These are phyloP conservation scores for Carcina quercana DNA, from an alignment of 2,888 invertebrate genomes.

Conservation along the genomic window DNA sequence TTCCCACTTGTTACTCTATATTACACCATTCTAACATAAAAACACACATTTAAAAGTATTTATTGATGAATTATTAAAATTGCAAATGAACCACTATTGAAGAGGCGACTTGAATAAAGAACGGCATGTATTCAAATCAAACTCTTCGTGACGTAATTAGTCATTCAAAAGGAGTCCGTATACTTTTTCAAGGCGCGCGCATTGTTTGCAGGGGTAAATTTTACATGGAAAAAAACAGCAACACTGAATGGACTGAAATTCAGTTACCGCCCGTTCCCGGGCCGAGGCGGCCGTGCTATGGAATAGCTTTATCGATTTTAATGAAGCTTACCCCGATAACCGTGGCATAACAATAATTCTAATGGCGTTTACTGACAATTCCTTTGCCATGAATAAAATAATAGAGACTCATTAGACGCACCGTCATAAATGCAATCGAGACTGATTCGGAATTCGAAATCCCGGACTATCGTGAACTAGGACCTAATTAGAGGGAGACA, in stretches of 20 bases:
- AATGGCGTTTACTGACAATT: constrained; percentile 12
- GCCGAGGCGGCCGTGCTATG: constrained; percentile 22
- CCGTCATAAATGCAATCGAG: constrained; percentile 20
- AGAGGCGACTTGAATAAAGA: too few species aligned
- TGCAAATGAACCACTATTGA: too few species aligned
- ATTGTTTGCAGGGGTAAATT: too few species aligned
- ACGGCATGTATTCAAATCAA: too few species aligned
- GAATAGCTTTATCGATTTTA: constrained; percentile 1
- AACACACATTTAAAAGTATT: too few species aligned
- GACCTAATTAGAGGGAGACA: constrained; percentile 26
- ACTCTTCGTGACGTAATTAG: too few species aligned
- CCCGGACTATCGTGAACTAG: constrained; percentile 26
- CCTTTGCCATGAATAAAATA: constrained; percentile 27
- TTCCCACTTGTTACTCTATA: too few species aligned
- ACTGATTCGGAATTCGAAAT: constrained; percentile 16
- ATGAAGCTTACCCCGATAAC: neutral
- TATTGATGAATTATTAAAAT: too few species aligned
- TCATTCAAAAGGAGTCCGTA: too few species aligned
- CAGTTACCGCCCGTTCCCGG: constrained; percentile 60
- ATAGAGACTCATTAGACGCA: constrained; percentile 12
- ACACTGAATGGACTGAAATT: constrained; percentile 4
- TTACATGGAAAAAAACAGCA: too few species aligned
- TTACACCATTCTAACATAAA: too few species aligned
- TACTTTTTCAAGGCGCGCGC: too few species aligned
- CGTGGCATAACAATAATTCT: constrained; percentile 9